Percentiles rank a stretch among this genome's conserved stretches.
Evolutionary conservation across 2,113 vertebrate genomes (phyloP).

Genomic region (Nothobranchius furzeri): DNA sequence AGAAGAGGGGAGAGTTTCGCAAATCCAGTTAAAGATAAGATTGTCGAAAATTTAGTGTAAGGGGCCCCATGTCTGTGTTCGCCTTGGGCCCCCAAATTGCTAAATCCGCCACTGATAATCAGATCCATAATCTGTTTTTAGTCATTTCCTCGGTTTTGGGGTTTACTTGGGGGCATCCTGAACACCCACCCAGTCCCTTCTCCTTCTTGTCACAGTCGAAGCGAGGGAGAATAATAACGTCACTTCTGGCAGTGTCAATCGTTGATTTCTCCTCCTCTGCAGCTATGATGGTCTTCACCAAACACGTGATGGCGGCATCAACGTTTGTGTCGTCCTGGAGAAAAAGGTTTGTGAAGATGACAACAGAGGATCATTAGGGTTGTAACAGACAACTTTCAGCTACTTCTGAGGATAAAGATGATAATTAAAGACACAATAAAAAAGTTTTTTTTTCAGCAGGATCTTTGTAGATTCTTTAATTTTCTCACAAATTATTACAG

Average conservation of each 20-base stretch:
- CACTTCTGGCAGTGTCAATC: not conserved
- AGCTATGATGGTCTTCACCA: conserved; percentile 78
- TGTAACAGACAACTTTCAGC: too few species aligned
- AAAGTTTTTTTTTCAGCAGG: too few species aligned
- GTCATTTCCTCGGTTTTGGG: conserved; percentile 30
- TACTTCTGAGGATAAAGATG: too few species aligned
- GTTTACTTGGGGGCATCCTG: conserved; percentile 51
- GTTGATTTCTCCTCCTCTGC: conserved; percentile 52
- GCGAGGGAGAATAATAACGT: conserved; percentile 67
- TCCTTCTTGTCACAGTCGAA: conserved; percentile 63
- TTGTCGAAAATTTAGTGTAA: too few species aligned
- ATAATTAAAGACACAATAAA: too few species aligned
- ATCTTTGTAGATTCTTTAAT: too few species aligned
- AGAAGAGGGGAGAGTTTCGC: too few species aligned
- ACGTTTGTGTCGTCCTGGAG: conserved; percentile 83
- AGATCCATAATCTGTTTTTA: conserved; percentile 10
- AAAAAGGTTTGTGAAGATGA: not conserved
- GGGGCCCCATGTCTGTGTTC: too few species aligned
- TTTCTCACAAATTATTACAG: too few species aligned
- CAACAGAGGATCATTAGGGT: not conserved
- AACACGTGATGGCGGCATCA: conserved; percentile 73
- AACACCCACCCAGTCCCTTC: conserved; percentile 49
- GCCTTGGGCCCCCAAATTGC: too few species aligned
- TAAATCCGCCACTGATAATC: too few species aligned
- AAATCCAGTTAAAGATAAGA: too few species aligned